Percentiles rank a stretch among this genome's conserved stretches.
These are phyloP conservation scores for Argyresthia albistria DNA, from an alignment of 2,888 invertebrate species.

Conservation along the genomic window DNA sequence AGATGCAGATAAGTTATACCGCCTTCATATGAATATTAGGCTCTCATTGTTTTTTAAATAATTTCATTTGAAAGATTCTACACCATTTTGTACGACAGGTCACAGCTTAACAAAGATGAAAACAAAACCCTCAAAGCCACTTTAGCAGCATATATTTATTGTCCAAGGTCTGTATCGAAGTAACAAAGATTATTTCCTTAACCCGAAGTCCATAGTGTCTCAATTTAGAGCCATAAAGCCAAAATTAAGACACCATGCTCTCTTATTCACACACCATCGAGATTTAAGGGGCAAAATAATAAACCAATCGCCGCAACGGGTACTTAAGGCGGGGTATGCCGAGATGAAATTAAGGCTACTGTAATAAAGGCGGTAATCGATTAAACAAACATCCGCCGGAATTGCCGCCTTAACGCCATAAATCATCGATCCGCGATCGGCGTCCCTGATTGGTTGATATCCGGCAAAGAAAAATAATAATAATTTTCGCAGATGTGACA, in stretches of 20 bases:
- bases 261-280: background rate
- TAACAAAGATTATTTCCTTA: no score
- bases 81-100: no score
- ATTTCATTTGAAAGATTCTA: no score
- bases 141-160: no score
- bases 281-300: background rate
- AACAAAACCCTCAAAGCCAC: no score
- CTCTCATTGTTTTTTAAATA: no score
- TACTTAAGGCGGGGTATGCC: conserved; percentile 17
- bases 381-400: conserved; percentile 66
- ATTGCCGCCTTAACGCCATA: conserved; percentile 36
- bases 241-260: background rate
- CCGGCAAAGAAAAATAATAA: conserved; percentile 28
- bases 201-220: no score
- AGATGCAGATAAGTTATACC: no score
- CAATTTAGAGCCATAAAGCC: background rate
- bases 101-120: no score
- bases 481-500: background rate
- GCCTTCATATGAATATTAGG: no score
- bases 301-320: background rate
- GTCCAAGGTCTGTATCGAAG: no score
- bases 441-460: conserved; percentile 42
- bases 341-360: conserved; percentile 29
- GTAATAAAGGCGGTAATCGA: conserved; percentile 51
- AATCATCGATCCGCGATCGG: conserved; percentile 59